These are phyloP conservation scores for Rhingia rostrata DNA, from an alignment of 2,888 invertebrate species.

Conservation along the genomic window DNA sequence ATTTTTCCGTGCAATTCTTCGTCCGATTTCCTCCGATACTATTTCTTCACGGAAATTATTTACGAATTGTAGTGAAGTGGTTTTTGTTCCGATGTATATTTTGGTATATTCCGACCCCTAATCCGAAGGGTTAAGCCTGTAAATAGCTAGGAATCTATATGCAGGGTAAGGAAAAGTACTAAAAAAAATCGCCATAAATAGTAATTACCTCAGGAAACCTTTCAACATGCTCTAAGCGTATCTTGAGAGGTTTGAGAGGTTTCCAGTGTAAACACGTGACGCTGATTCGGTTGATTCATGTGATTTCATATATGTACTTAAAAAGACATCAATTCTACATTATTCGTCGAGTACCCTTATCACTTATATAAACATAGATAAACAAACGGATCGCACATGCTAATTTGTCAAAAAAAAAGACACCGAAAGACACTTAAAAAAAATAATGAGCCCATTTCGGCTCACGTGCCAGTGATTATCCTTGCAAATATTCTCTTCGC, in stretches of 20 bases:
- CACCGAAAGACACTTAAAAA: constrained; percentile 62
- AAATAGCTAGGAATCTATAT: no score
- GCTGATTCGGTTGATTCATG: neutral
- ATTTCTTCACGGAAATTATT: no score
- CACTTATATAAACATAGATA: constrained; percentile 2
- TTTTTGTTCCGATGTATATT: no score
- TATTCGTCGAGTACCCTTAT: neutral
- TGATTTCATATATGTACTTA: neutral
- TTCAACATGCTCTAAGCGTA: neutral
- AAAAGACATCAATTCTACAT: neutral
- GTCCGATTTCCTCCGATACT: no score
- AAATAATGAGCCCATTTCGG: constrained; percentile 62
- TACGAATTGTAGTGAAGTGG: no score
- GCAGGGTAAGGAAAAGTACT: no score
- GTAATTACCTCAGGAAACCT: no score
- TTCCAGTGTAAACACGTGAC: neutral
- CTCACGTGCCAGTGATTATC: constrained; percentile 45
- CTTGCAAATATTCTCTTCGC: constrained; percentile 5
- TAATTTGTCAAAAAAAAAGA: constrained; percentile 1
- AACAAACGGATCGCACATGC: neutral
- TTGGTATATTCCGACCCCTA: no score
- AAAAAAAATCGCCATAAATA: no score
- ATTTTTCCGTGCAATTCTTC: no score
- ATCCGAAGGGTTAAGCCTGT: no score
- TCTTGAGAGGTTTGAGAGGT: neutral